Percentiles rank a stretch among this genome's conserved stretches.
Evolutionary conservation across 2,797 vertebrate species (phyloP).

Genomic region (Rhynchonycteris naso): DNA sequence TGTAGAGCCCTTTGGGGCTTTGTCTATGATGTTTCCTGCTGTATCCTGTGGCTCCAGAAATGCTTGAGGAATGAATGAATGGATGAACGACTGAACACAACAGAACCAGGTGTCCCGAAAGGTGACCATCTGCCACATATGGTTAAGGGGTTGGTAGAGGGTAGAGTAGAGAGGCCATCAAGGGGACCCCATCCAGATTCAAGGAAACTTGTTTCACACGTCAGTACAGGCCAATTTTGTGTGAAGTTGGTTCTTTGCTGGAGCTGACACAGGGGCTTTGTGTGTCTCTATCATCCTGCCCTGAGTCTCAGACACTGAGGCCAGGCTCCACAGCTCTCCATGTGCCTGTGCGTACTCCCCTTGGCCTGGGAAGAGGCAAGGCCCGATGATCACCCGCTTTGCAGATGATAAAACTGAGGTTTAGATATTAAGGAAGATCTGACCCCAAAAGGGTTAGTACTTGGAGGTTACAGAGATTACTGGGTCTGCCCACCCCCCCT

Average conservation of each 20-base stretch:
- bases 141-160: not conserved
- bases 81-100: not conserved
- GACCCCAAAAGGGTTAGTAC: too few relatives aligned
- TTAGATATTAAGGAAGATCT: not conserved
- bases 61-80: not conserved
- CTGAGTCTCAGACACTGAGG: not conserved
- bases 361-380: not conserved
- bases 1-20: not conserved
- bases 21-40: not conserved
- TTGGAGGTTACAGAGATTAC: not conserved
- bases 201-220: not conserved
- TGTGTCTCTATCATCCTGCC: not conserved
- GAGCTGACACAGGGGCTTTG: accelerated
- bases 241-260: not conserved
- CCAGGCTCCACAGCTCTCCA: not conserved
- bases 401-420: not conserved
- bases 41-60: not conserved
- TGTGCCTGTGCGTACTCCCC: accelerated
- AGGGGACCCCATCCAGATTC: not conserved
- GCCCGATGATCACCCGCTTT: not conserved
- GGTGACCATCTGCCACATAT: not conserved
- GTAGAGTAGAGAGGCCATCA: not conserved
- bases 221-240: not conserved
- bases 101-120: not conserved
- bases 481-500: not conserved